Conservation (phyloP, 2,888 invertebrate species). For the Cryptocephalus moraei region DNA sequence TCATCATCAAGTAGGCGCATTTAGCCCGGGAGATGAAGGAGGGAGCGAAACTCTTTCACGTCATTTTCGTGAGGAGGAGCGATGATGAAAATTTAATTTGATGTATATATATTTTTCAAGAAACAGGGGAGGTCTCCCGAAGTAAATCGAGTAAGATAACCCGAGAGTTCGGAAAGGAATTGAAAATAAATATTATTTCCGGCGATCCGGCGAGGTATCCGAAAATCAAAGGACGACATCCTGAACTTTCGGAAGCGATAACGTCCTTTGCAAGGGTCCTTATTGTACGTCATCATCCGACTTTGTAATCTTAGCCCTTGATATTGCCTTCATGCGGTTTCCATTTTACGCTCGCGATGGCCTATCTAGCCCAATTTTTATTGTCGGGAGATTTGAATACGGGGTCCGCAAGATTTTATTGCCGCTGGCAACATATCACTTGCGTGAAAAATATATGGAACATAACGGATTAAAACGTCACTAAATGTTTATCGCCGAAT, state of each 20-base stretch:
- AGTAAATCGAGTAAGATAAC: neutral
- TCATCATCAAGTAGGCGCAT: too few relatives aligned
- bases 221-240: constrained; percentile 15
- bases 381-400: too few relatives aligned
- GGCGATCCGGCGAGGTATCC: constrained; percentile 1
- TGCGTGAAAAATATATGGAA: too few relatives aligned
- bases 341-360: constrained; percentile 14
- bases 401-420: too few relatives aligned
- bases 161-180: neutral
- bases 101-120: neutral
- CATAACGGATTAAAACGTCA: too few relatives aligned
- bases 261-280: constrained; percentile 8
- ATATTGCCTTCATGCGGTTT: constrained; percentile 14
- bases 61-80: too few relatives aligned
- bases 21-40: too few relatives aligned
- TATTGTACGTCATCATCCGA: constrained; percentile 10
- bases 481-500: too few relatives aligned
- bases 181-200: constrained; percentile 1
- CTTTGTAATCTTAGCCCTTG: constrained; percentile 13
- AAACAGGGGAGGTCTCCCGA: neutral
- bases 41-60: too few relatives aligned
- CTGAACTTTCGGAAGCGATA: constrained; percentile 9
- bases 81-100: neutral
- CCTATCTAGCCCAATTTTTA: neutral
- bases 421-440: too few relatives aligned